A percentile compares a stretch with the other conserved stretches of the same genome.
Conservation (phyloP, 2,113 vertebrate species). For the Maccullochella peelii region DNA sequence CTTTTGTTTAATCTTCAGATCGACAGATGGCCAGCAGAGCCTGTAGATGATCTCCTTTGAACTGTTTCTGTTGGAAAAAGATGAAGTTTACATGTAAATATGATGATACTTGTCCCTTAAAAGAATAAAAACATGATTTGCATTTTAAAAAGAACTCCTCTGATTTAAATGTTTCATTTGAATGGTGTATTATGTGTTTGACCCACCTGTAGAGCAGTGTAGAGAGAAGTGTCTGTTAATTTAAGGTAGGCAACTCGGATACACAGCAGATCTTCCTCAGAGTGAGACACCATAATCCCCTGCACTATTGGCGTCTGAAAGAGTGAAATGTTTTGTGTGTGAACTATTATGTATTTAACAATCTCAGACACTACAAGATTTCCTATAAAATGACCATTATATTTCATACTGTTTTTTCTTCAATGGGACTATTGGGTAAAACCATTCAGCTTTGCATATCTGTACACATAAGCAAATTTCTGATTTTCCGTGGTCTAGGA, state of each 20-base stretch:
- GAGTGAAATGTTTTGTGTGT: background rate
- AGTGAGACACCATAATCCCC: conserved; percentile 79
- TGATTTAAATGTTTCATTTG: background rate
- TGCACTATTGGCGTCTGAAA: conserved; percentile 69
- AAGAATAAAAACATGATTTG: background rate
- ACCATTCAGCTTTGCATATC: background rate
- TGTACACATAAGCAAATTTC: background rate
- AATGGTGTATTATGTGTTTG: background rate
- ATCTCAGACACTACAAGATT: background rate
- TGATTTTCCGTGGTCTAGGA: background rate
- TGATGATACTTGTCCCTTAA: background rate
- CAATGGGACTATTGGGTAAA: background rate
- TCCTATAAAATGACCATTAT: background rate
- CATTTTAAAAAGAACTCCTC: background rate
- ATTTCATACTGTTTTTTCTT: background rate
- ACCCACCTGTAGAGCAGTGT: conserved; percentile 77
- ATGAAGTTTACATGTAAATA: background rate
- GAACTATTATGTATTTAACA: background rate
- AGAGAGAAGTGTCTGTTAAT: conserved; percentile 78
- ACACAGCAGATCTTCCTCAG: conserved; percentile 81
- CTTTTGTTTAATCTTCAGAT: conserved; percentile 75
- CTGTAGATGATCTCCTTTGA: conserved; percentile 75
- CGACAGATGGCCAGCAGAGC: conserved; percentile 80
- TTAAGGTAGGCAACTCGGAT: conserved; percentile 75
- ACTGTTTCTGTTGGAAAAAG: conserved; percentile 72